Evolutionary conservation across 2,888 invertebrate genomes (phyloP), one percentile per base, ranked within the genome.

Genomic region (Eutolmus rufibarbis): DNA sequence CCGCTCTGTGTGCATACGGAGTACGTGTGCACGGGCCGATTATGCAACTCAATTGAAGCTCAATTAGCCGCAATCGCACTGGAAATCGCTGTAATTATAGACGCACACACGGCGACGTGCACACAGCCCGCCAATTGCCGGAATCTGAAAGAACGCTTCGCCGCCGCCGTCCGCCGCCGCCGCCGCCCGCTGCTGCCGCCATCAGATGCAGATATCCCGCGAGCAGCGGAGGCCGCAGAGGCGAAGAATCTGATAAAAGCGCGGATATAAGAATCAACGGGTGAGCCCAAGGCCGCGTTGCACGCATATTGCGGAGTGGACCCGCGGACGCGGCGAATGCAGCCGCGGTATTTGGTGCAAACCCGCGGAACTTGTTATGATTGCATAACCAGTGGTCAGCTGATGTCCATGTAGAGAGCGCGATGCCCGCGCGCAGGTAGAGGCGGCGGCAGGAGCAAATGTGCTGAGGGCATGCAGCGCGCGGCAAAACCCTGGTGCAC

Each of bases 201-300:
- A 82, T 82, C 82, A 82, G 82, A 82, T 82, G 57, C 82, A 82
- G 82, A 82, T 82, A 82, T 37, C 19, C 37, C n/a, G 56, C 56
- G 23, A 7, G 66, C 40, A 19, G 5, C 23, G 57, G 23, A 37
- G 82, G 56, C 57, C 57, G 51, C 19, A 66, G 57, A 82, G 19
- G 23, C 82, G 57, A 66, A 40, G 82, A 82, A 82, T 82, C 82
- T 82, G 82, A 82, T 82, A 82, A 81, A 34, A 57, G 31, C 23
- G 28, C 66, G 66, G 57, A 82, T 74, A 85, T 85, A 85, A 85
- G 86, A 86, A 86, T 86, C 78, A 28, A 77, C 86, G 86, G 86
- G 86, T 86, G 86, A 86, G 86, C 78, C 86, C 86, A 86, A 86
- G 86, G 86, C 86, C 86, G 78, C 86, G 57, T 23, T 85, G 74